phyloP scores from a whole-genome alignment of 2,797 vertebrate genomes.

The Gallirallus australis region DNA sequence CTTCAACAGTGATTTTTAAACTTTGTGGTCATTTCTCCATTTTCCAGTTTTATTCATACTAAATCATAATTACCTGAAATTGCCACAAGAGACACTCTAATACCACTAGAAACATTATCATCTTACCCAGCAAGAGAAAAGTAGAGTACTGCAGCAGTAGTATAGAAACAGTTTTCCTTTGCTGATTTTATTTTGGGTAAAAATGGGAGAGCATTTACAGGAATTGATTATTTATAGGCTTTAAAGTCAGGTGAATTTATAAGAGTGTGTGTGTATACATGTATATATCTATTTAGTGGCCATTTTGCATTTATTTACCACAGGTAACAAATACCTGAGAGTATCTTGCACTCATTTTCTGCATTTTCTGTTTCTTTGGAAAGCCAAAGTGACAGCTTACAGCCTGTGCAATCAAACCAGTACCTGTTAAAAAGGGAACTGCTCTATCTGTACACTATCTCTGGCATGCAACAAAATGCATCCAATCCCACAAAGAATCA shows the following conservation, averaged over 20 bases:
- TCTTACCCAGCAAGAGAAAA: not conserved
- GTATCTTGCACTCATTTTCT: not conserved
- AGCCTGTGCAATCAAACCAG: not conserved
- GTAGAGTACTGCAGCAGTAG: not conserved
- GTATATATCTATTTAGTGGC: not conserved
- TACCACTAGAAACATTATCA: slow-evolving; percentile 45
- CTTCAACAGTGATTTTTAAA: not conserved
- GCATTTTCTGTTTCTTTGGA: not conserved
- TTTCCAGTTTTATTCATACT: slow-evolving; percentile 15
- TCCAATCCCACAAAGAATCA: not conserved
- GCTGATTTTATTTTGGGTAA: not conserved
- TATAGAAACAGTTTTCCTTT: not conserved
- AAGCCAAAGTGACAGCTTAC: not conserved
- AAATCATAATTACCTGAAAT: slow-evolving; percentile 51
- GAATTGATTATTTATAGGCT: not conserved
- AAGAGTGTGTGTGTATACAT: too few relatives aligned
- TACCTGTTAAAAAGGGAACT: not conserved
- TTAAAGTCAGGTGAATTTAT: not conserved
- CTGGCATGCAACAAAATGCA: not conserved
- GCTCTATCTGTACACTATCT: not conserved
- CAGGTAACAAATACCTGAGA: not conserved
- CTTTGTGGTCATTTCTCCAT: not conserved
- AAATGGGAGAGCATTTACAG: not conserved
- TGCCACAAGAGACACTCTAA: slow-evolving; percentile 69
- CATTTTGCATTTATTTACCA: not conserved